Conservation (phyloP, 2,888 invertebrate genomes). For the Antheraea yamamai region DNA sequence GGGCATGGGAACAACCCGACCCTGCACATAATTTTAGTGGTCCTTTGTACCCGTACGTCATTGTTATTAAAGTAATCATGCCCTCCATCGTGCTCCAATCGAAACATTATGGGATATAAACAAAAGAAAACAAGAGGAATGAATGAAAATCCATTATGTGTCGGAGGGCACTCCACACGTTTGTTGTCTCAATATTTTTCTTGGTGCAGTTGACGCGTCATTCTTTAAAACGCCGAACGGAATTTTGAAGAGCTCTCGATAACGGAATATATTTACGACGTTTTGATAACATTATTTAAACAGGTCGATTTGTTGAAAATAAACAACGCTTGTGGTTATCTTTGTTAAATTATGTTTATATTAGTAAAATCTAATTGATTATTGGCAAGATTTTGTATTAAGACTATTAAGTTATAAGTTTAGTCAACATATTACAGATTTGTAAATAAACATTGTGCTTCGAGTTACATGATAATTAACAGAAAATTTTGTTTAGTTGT, state of each 20-base stretch:
- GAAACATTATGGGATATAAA: conserved; percentile 81
- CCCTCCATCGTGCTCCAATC: conserved; percentile 78
- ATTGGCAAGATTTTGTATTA: not conserved
- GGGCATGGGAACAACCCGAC: conserved; percentile 74
- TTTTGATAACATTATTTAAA: conserved; percentile 77
- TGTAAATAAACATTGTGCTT: not conserved
- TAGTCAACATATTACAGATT: not conserved
- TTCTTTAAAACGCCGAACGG: conserved; percentile 77
- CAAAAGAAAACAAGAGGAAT: conserved; percentile 80
- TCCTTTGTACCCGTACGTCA: conserved; percentile 75
- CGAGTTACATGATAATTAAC: not conserved
- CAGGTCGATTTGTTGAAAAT: conserved; percentile 66
- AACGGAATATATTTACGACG: conserved; percentile 79
- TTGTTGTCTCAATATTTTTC: conserved; percentile 82
- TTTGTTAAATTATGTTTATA: not conserved
- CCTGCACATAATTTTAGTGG: conserved; percentile 75
- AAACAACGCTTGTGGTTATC: conserved; percentile 42
- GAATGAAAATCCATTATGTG: conserved; percentile 81
- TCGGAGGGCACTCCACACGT: conserved; percentile 68
- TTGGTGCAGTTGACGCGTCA: conserved; percentile 78
- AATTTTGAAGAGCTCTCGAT: conserved; percentile 77
- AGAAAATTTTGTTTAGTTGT: not conserved
- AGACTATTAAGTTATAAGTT: not conserved
- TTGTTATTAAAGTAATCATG: conserved; percentile 82
- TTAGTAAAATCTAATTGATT: not conserved